Conservation (phyloP, 2,888 invertebrate species). For the Hydropsyche betteni region DNA sequence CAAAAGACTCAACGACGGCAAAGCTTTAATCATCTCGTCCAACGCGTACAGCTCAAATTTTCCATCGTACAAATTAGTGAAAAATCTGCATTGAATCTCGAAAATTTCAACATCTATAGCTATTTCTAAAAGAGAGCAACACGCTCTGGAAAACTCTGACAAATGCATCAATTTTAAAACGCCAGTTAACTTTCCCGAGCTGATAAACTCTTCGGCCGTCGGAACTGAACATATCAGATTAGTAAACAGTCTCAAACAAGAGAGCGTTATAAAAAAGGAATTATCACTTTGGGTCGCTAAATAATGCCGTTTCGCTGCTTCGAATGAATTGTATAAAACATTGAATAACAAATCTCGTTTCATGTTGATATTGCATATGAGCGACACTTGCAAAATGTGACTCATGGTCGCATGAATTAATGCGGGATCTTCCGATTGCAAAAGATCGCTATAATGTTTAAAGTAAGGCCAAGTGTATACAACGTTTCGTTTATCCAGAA, state of each 20-base stretch:
- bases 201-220: constrained; percentile 69
- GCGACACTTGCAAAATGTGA: constrained; percentile 69
- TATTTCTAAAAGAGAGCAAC: constrained; percentile 70
- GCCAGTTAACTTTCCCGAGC: constrained; percentile 67
- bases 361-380: constrained; percentile 65
- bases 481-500: constrained; percentile 56
- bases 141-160: constrained; percentile 67
- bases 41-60: neutral
- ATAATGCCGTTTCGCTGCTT: constrained; percentile 65
- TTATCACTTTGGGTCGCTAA: constrained; percentile 62
- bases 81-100: constrained; percentile 59
- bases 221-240: constrained; percentile 66
- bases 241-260: constrained; percentile 70
- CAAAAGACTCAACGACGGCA: constrained; percentile 62
- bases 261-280: constrained; percentile 67
- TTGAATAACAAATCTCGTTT: constrained; percentile 68
- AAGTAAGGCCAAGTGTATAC: constrained; percentile 67
- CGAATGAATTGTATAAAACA: constrained; percentile 70
- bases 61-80: constrained; percentile 45
- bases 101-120: constrained; percentile 69
- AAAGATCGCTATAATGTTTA: constrained; percentile 67
- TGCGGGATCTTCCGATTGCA: constrained; percentile 65
- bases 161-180: constrained; percentile 66
- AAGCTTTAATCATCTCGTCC: constrained; percentile 39
- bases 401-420: constrained; percentile 68